Conservation (phyloP, 2,797 vertebrate species). For the Platyrinchus mystaceus region DNA sequence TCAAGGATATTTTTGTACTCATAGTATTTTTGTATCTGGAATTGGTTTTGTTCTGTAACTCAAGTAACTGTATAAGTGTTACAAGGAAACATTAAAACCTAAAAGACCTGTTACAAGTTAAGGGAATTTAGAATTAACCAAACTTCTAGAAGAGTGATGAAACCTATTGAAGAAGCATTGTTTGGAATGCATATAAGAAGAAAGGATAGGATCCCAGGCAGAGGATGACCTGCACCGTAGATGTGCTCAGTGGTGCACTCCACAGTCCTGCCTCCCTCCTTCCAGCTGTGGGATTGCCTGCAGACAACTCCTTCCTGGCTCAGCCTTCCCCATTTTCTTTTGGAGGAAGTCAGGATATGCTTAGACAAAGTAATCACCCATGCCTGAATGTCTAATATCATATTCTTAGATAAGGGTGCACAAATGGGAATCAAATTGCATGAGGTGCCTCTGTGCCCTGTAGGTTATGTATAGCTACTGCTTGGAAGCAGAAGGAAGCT, state of each 20-base stretch:
- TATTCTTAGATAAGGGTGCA: background rate
- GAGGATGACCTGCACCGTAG: background rate
- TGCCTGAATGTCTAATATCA: background rate
- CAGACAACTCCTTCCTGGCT: background rate
- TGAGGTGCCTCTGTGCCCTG: background rate
- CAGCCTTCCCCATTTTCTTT: background rate
- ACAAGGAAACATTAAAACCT: background rate
- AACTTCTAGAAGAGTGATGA: background rate
- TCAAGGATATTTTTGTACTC: background rate
- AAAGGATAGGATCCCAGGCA: background rate
- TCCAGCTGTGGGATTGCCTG: background rate
- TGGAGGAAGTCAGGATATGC: background rate
- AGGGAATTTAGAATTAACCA: background rate
- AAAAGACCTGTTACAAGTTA: background rate
- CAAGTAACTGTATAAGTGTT: background rate
- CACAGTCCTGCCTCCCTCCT: background rate
- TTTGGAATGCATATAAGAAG: background rate
- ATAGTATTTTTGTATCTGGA: background rate
- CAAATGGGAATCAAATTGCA: background rate
- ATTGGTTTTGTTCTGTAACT: background rate
- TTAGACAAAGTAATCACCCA: background rate
- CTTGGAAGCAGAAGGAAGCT: fast-evolving
- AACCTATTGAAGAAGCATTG: background rate
- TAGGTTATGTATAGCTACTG: background rate
- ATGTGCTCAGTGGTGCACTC: background rate